Percentiles rank a stretch among this genome's conserved stretches.
Conservation (phyloP, 53 echinoderm and acorn worm species). For the Arbacia lixula region DNA sequence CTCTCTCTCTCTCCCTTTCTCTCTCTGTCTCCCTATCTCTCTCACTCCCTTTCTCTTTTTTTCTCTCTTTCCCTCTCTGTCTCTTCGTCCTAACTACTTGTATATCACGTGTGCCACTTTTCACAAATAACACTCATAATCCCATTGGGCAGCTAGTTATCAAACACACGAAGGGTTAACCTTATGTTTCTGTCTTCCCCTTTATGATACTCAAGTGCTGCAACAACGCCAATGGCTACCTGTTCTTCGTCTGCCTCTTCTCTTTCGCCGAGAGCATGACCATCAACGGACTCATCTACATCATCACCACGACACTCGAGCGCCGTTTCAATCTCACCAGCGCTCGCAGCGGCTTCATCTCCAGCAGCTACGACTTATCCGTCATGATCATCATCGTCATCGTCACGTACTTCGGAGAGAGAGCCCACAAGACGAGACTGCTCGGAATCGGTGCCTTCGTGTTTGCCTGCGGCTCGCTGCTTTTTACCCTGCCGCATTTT, state of each 20-base stretch:
- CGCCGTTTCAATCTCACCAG: constrained; percentile 83
- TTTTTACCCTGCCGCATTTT: constrained; percentile 90
- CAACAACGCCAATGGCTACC: constrained; percentile 82
- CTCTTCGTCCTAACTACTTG: no score
- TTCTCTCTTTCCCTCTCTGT: no score
- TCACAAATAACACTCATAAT: no score
- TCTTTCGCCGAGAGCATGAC: constrained; percentile 90
- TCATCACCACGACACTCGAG: constrained; percentile 84
- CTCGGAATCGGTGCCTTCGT: constrained; percentile 78
- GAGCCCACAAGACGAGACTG: constrained; percentile 81
- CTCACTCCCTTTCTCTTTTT: no score
- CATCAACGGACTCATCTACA: constrained; percentile 91
- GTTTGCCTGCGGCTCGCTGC: constrained; percentile 76
- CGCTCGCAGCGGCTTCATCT: constrained; percentile 89
- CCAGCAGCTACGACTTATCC: constrained; percentile 91
- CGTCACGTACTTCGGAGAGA: constrained; percentile 93
- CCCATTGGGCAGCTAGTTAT: background rate
- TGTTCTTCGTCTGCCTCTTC: constrained; percentile 81
- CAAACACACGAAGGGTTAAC: no score
- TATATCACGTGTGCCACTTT: no score
- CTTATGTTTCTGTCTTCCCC: no score
- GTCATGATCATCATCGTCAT: constrained; percentile 86
- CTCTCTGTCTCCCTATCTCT: background rate
- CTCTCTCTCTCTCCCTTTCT: no score
- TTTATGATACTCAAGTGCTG: constrained; percentile 48